phyloP scores from a whole-genome alignment of 2,113 vertebrate species.

The Notarius lentiginosus region DNA sequence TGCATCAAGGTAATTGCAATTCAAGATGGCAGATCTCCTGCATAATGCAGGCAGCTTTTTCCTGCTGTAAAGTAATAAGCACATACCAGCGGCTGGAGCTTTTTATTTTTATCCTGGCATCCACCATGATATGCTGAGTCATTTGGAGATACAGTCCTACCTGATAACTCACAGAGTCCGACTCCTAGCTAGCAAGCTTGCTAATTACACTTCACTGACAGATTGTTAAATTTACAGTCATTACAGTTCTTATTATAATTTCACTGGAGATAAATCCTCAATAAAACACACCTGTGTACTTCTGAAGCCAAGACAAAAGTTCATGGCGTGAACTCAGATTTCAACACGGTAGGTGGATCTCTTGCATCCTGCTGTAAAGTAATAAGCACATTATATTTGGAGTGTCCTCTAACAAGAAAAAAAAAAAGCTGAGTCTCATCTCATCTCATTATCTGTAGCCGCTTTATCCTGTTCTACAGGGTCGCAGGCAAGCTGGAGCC shows the following conservation, averaged over 20 bases:
- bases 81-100: neutral
- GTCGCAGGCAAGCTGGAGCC: no score
- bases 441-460: no score
- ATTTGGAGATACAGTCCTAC: neutral
- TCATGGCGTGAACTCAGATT: neutral
- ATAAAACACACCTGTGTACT: neutral
- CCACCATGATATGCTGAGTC: conserved; percentile 18
- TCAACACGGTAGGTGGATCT: neutral
- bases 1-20: conserved; percentile 1
- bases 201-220: neutral
- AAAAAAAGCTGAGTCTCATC: neutral
- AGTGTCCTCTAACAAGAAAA: neutral
- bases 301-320: neutral
- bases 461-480: no score
- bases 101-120: neutral
- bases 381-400: neutral
- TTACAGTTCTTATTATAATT: neutral
- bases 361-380: neutral
- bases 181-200: neutral
- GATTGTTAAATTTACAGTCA: neutral
- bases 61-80: conserved; percentile 9
- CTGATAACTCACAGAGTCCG: neutral
- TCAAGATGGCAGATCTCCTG: neutral
- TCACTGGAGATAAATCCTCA: neutral
- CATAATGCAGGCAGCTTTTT: neutral